These are phyloP conservation scores for Rhodinocichla rosea DNA, from an alignment of 2,113 vertebrate genomes.

Conservation along the genomic window DNA sequence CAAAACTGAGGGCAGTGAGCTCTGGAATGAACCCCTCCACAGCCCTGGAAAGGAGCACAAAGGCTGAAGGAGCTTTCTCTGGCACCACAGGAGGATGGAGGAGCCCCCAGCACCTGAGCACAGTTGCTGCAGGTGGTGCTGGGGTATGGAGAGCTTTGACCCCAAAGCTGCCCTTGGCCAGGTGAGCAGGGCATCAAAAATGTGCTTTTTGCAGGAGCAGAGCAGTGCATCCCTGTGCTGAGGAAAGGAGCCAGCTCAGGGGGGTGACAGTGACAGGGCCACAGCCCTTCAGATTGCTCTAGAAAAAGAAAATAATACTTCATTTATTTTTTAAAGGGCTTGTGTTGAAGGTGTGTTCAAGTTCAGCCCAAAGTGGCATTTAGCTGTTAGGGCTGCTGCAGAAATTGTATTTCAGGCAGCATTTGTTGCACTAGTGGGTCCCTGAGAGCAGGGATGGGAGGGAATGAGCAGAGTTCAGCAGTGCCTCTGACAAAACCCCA, in stretches of 20 bases:
- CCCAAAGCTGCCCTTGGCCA: not conserved
- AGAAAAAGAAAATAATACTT: not conserved
- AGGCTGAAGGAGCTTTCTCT: not conserved
- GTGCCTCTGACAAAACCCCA: not conserved
- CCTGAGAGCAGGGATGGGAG: not conserved
- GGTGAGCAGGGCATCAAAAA: not conserved
- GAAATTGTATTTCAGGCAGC: not conserved
- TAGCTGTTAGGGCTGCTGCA: not conserved
- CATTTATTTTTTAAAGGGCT: not conserved
- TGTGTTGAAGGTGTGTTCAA: not conserved
- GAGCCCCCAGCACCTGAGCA: not conserved
- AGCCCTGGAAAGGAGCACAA: not conserved
- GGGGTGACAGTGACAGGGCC: not conserved
- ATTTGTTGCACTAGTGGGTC: not conserved
- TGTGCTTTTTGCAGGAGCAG: not conserved
- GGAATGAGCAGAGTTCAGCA: not conserved
- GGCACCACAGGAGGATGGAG: not conserved
- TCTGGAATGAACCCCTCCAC: not conserved
- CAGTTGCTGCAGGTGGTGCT: not conserved
- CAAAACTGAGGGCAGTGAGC: not conserved
- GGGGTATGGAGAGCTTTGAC: too few relatives aligned
- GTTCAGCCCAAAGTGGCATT: not conserved
- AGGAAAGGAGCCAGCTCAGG: not conserved
- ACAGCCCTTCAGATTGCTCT: not conserved
- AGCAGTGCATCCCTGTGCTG: not conserved